Base-by-base conservation (phyloP, 2,113 vertebrate genomes). In the Scatophagus argus region DNA sequence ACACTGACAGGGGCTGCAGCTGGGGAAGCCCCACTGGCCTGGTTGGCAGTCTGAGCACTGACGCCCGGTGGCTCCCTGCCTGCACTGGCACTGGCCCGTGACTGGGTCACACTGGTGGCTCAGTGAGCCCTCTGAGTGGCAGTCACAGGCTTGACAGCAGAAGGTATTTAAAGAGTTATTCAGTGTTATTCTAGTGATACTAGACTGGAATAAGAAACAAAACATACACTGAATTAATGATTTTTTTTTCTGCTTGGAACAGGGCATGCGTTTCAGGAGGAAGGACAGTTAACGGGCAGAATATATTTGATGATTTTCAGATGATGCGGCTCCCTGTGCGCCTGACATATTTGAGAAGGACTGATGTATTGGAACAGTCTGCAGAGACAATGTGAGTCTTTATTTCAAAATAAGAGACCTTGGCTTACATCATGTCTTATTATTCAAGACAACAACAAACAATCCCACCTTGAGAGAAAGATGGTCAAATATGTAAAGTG, bases 41-140 rank as follows among this genome's bases (percentile, higher is more conserved):
- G 88, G 81, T 55, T 94, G 8, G 86, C 88, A 83, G 62, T 86
- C 93, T 2, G 96, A 95, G 77, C 96, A 97, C 79, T 81, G 93
- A 5, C 93, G 90, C 9, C 96, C 95, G 0, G 84, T 68, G 0
- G 94, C 68, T 0, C 96, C 94, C 0, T 70, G 81, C 25, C 69
- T 81, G 87, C 96, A 98, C 7, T 9, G 89, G 69, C 97, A 99
- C 89, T 96, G 96, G 6, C 96, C 97, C 0, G 92, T 96, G 21
- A 80, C 77, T 0, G 80, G 81, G 34, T 97, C 89, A 1, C 96
- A 97, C 79, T 96, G 89, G 66, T 89, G 89, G 58, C 93, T 94
- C 59, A 88, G 0, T 0, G 96, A 95, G 13, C 96, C 96, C 64
- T 95, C 93, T 0, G 84, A 49, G 75, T 96, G 95, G 87, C 96